Percentiles rank a stretch among this genome's conserved stretches.
phyloP scores from a whole-genome alignment of 1,140 invertebrate species.

The Drosophila busckii region DNA sequence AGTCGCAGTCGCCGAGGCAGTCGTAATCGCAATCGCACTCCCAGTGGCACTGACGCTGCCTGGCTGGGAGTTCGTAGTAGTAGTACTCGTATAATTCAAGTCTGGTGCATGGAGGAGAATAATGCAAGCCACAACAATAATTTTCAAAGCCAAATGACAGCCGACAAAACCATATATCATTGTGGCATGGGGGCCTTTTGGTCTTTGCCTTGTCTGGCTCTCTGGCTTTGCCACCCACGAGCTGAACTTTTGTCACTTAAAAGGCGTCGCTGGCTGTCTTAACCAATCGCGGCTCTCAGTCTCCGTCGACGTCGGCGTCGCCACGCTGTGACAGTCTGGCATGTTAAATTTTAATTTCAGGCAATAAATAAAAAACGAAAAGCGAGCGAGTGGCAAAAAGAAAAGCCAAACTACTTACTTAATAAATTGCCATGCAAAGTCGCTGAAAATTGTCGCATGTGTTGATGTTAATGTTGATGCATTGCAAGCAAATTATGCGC shows the following conservation, averaged over 20 bases:
- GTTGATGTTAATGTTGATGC: constrained; percentile 65
- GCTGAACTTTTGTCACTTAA: constrained; percentile 72
- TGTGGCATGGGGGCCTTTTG: constrained; percentile 52
- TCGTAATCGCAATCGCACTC: too few species aligned
- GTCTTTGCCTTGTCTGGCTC: constrained; percentile 43
- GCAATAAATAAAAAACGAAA: constrained; percentile 8
- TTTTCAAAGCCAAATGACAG: constrained; percentile 74
- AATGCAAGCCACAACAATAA: constrained; percentile 70
- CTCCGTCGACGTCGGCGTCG: constrained; percentile 1
- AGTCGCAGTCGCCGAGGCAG: too few species aligned
- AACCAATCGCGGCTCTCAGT: constrained; percentile 29
- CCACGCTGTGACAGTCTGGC: neutral
- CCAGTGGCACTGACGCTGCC: too few species aligned
- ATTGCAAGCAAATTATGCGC: constrained; percentile 67
- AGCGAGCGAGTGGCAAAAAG: constrained; percentile 1
- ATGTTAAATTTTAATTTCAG: constrained; percentile 60
- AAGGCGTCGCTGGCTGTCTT: constrained; percentile 67
- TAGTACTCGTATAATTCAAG: constrained; percentile 37
- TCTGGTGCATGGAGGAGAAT: constrained; percentile 37
- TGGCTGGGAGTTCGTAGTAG: too few species aligned
- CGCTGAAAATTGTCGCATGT: constrained; percentile 63
- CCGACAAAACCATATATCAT: constrained; percentile 74
- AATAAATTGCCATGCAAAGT: constrained; percentile 64
- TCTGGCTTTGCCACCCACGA: constrained; percentile 70
- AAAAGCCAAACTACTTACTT: too few species aligned